Percentiles rank a stretch among this genome's conserved stretches.
These are phyloP conservation scores for Helicoverpa assulta DNA, from an alignment of 2,888 invertebrate species.

Conservation along the genomic window DNA sequence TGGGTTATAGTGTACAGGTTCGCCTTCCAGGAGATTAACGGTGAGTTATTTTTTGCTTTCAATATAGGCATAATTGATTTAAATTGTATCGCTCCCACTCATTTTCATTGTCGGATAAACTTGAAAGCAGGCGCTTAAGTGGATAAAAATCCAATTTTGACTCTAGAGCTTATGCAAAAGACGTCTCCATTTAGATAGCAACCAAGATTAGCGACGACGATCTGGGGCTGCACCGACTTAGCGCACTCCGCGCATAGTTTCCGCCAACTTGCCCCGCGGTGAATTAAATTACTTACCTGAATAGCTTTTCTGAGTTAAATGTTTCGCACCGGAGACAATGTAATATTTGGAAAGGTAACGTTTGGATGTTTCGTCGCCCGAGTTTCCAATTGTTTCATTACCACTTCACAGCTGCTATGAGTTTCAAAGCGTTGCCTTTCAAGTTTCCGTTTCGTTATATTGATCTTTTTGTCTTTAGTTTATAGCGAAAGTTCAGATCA, in stretches of 20 bases:
- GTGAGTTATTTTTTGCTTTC: slow-evolving; percentile 85
- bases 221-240: slow-evolving; percentile 75
- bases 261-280: slow-evolving; percentile 72
- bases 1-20: slow-evolving; percentile 99
- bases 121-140: slow-evolving; percentile 70
- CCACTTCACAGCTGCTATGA: slow-evolving; percentile 66
- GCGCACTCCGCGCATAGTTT: slow-evolving; percentile 77
- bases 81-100: slow-evolving; percentile 50
- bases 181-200: slow-evolving; percentile 79
- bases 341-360: slow-evolving; percentile 73
- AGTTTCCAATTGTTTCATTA: slow-evolving; percentile 75
- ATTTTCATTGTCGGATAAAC: slow-evolving; percentile 59
- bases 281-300: slow-evolving; percentile 84
- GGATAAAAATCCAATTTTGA: slow-evolving; percentile 81
- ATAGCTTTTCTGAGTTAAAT: slow-evolving; percentile 81
- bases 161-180: slow-evolving; percentile 78
- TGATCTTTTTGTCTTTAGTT: slow-evolving; percentile 51
- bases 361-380: slow-evolving; percentile 67
- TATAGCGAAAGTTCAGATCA: slow-evolving; percentile 61
- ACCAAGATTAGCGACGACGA: slow-evolving; percentile 75
- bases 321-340: slow-evolving; percentile 73
- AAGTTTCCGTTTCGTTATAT: slow-evolving; percentile 59
- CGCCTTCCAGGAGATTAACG: slow-evolving; percentile 99
- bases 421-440: slow-evolving; percentile 65
- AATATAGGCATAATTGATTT: slow-evolving; percentile 16